A percentile compares a stretch with the other conserved stretches of the same genome.
Evolutionary conservation across 2,888 invertebrate species (phyloP).

Genomic region (Hybos culiciformis): DNA sequence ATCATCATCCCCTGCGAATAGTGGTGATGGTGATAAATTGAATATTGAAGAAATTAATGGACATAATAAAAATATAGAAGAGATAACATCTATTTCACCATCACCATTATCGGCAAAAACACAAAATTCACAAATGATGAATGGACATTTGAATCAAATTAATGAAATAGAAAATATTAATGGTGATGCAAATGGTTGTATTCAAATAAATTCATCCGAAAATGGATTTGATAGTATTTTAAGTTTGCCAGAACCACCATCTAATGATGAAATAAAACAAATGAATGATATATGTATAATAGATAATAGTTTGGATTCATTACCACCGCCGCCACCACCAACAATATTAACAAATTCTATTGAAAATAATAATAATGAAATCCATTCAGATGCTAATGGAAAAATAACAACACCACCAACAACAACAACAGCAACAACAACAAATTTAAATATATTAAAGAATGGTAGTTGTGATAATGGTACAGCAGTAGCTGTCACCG

Average conservation of each 20-base stretch:
- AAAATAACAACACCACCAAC: not conserved
- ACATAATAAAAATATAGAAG: no score
- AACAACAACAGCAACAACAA: not conserved
- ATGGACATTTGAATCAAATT: no score
- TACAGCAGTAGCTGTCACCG: not conserved
- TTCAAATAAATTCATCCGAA: slow-evolving; percentile 16
- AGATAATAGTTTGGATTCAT: slow-evolving; percentile 31
- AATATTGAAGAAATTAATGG: slow-evolving; percentile 37
- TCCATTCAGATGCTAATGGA: no score
- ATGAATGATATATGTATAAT: slow-evolving; percentile 26
- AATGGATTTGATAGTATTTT: slow-evolving; percentile 32
- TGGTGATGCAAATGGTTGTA: not conserved
- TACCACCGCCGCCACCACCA: slow-evolving; percentile 33
- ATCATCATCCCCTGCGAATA: no score
- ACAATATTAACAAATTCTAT: slow-evolving; percentile 14
- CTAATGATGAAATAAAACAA: slow-evolving; percentile 32
- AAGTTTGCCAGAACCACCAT: slow-evolving; percentile 33
- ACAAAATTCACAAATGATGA: no score
- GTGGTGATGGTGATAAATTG: slow-evolving; percentile 38
- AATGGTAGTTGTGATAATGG: not conserved
- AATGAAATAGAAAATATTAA: no score
- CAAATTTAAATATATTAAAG: not conserved
- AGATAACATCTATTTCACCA: no score
- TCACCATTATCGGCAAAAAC: no score
- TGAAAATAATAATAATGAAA: no score